phyloP scores from a whole-genome alignment of 2,888 invertebrate genomes.

The Malachius bipustulatus region DNA sequence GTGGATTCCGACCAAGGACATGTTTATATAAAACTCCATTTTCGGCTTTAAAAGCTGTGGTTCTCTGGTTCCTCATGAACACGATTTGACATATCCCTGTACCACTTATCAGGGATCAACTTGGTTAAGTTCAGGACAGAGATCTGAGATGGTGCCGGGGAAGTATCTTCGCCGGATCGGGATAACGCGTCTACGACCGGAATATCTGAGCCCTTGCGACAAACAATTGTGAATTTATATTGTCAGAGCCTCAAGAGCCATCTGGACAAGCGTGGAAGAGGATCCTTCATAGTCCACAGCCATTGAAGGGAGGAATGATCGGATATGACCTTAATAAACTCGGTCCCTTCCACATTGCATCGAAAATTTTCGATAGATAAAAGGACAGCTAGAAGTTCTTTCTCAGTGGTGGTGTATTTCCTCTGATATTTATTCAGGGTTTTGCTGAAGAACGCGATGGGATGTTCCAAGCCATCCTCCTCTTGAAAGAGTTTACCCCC shows the following conservation, averaged over 20 bases:
- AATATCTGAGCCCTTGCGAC: not conserved
- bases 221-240: not conserved
- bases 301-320: constrained; percentile 3
- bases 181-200: not conserved
- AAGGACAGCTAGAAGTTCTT: not conserved
- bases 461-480: constrained; percentile 2
- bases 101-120: not conserved
- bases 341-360: not conserved
- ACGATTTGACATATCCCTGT: not conserved
- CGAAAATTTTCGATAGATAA: not conserved
- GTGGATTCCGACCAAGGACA: too few relatives aligned
- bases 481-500: not conserved
- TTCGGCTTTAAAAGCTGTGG: not conserved
- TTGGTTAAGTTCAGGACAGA: not conserved
- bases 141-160: not conserved
- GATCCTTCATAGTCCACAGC: not conserved
- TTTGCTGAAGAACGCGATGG: not conserved
- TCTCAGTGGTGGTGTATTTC: constrained; percentile 3
- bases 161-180: not conserved
- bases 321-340: not conserved
- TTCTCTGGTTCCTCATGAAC: not conserved
- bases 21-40: not conserved
- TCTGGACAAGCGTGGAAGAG: constrained; percentile 1
- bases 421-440: not conserved
- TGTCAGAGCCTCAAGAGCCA: not conserved